Conservation (phyloP, 2,797 vertebrate genomes). For the Melanotaenia pygmaea region DNA sequence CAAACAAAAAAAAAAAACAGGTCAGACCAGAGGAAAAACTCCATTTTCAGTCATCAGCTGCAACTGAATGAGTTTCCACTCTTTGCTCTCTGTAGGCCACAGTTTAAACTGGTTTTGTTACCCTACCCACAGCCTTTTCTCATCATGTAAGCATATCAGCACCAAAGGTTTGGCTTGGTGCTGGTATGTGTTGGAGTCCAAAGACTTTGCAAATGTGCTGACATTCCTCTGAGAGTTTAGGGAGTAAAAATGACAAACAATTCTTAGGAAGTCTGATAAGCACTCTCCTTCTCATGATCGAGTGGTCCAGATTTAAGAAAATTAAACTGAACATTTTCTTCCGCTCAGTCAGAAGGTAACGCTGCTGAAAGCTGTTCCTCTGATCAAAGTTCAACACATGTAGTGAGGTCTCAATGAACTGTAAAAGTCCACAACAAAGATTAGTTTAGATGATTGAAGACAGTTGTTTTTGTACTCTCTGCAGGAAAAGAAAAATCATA, state of each 20-base stretch:
- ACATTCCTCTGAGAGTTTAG: conserved; percentile 37
- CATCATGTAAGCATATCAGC: conserved; percentile 19
- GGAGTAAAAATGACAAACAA: conserved; percentile 33
- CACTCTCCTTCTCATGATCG: not conserved
- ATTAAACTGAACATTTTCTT: not conserved
- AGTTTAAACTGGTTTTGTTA: conserved; percentile 24
- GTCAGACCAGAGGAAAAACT: conserved; percentile 19
- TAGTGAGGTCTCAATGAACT: too few relatives aligned
- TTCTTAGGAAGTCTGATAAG: not conserved
- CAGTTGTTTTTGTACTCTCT: not conserved
- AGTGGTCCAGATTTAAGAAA: not conserved
- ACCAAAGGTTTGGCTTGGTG: conserved; percentile 18
- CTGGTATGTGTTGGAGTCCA: not conserved
- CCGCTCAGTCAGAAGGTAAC: not conserved
- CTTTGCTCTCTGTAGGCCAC: conserved; percentile 6
- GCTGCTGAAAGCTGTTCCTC: not conserved
- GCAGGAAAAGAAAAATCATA: not conserved
- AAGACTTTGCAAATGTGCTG: conserved; percentile 29
- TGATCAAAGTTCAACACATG: too few relatives aligned
- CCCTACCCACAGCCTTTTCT: conserved; percentile 19
- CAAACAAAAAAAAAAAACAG: not conserved
- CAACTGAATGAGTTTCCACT: conserved; percentile 14
- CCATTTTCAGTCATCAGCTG: conserved; percentile 9
- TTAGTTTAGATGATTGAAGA: not conserved
- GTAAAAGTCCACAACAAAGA: not conserved